Evolutionary conservation across 30 jellyfish, hydroid and myxozoan species (phyloP), one percentile per base, ranked within the genome.

Genomic region (Aurelia aurita complex sp. Pacific): DNA sequence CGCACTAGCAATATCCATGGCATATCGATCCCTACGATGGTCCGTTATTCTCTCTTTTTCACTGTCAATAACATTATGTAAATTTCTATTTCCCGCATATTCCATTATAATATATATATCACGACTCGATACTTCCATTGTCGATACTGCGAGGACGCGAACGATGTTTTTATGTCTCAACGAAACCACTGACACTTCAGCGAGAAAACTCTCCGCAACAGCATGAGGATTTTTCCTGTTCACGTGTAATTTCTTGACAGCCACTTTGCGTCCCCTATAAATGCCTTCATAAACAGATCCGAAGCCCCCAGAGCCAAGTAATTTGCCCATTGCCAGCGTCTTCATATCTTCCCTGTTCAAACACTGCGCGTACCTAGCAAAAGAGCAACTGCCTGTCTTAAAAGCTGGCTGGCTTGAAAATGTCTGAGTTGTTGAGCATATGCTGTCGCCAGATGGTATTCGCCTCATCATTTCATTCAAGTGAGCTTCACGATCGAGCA

Each of bases 221-320:
- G 98, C 99, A 69, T 89, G 97, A 17, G 97, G 99, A 53, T 95
- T 90, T 77, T 95, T 95, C 2, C 90, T 23, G 74, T 90, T 89
- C 34, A 79, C 76, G 62, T 90, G 99, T 15, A 95, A 89, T 57
- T 90, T 95, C 60, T 95, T 95, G 43, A 95, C 89, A 0, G 99
- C 99, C 6, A 95, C 97, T 62, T 86, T 89, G 54, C 91, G 63
- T 53, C 96, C 95, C 38, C 74, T 72, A 66, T 85, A 90, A 11
- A 66, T 64, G 19, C 99, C 99, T 87, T 95, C 97, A 61, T 90
- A 95, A 1, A 95, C 99, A 5, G 97, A 82, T 7, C 99, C 99
- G 85, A 95, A 95, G 32, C 99, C 99, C 9, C 99, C 99, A 10
- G 93, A 66, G 11, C 99, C 99, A 32, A 95, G 94, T 50, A 89